Evolutionary conservation across 2,113 vertebrate genomes (phyloP).

Genomic region (Perca fluviatilis): DNA sequence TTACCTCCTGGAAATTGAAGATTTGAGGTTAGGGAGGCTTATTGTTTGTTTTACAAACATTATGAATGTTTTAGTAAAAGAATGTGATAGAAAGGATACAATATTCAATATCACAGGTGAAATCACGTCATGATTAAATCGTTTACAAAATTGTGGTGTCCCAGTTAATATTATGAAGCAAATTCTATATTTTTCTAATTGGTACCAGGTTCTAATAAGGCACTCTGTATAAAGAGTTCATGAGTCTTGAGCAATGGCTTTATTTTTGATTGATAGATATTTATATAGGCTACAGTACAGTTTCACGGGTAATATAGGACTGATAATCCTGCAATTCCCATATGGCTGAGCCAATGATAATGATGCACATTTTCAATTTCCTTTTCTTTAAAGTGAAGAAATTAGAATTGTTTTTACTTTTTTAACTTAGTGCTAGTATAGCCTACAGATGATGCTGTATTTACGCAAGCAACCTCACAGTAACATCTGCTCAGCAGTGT

Average conservation of each 20-base stretch:
- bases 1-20: background rate
- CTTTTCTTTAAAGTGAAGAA: background rate
- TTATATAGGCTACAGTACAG: too few relatives aligned
- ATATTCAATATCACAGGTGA: background rate
- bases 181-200: background rate
- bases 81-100: background rate
- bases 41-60: background rate
- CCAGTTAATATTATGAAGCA: background rate
- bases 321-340: background rate
- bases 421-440: background rate
- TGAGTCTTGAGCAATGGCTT: background rate
- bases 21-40: background rate
- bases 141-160: background rate
- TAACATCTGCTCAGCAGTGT: slow-evolving; percentile 56
- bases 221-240: background rate
- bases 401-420: too few relatives aligned
- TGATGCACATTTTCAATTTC: background rate
- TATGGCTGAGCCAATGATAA: rapidly evolving
- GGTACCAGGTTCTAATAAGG: background rate
- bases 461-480: slow-evolving; percentile 26
- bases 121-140: too few relatives aligned
- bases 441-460: slow-evolving; percentile 13
- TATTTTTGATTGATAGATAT: background rate
- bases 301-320: background rate
- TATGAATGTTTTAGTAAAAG: background rate